Evolutionary conservation across 2,888 invertebrate species (phyloP).

Genomic region (Cheilosia scutellata): DNA sequence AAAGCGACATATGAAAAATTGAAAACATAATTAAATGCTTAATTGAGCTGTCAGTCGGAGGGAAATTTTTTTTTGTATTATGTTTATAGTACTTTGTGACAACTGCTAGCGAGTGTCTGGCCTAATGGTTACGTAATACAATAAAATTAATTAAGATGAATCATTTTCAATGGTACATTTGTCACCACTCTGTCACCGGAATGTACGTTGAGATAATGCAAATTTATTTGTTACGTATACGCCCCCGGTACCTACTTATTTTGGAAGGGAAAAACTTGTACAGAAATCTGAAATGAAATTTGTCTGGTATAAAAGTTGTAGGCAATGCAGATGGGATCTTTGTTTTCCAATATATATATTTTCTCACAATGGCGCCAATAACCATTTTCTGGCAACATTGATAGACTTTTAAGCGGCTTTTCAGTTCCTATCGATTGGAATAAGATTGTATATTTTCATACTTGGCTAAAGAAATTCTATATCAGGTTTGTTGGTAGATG

Average conservation of each 20-base stretch:
- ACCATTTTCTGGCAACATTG: too few relatives aligned
- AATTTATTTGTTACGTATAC: constrained; percentile 45
- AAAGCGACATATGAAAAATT: constrained; percentile 5
- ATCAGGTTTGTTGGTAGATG: too few relatives aligned
- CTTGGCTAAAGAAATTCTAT: too few relatives aligned
- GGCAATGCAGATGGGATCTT: too few relatives aligned
- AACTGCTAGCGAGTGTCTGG: constrained; percentile 12
- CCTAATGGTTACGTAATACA: constrained; percentile 4
- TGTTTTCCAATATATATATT: too few relatives aligned
- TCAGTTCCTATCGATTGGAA: too few relatives aligned
- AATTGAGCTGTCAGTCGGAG: constrained; percentile 45
- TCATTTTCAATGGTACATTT: constrained; percentile 37
- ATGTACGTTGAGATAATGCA: neutral
- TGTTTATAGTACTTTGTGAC: constrained; percentile 8
- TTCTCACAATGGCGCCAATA: too few relatives aligned
- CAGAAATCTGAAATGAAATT: neutral
- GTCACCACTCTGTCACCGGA: constrained; percentile 16
- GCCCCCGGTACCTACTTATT: neutral
- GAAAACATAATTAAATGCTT: constrained; percentile 46
- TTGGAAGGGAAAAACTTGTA: neutral
- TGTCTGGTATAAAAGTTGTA: neutral
- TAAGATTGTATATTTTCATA: too few relatives aligned
- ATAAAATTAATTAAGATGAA: constrained; percentile 37
- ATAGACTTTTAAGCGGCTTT: too few relatives aligned
- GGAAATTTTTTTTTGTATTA: neutral